These are phyloP conservation scores for Connochaetes taurinus DNA, from an alignment of 2,113 vertebrate genomes.

Conservation along the genomic window DNA sequence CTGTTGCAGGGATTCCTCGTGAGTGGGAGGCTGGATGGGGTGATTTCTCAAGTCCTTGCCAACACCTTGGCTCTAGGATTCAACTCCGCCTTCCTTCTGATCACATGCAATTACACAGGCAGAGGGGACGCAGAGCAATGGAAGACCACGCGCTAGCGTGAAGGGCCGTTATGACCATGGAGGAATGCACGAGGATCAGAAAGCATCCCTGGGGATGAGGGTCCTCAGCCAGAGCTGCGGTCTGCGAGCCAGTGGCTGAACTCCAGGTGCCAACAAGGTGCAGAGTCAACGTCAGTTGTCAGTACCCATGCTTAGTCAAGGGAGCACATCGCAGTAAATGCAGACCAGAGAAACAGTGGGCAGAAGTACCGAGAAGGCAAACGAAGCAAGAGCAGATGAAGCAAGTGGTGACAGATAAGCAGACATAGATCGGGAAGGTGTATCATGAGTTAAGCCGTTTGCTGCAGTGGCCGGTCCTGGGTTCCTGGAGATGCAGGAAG, in stretches of 20 bases:
- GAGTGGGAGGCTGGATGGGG: slow-evolving; percentile 11
- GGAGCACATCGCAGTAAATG: not conserved
- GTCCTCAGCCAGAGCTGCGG: not conserved
- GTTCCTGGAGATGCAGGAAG: not conserved
- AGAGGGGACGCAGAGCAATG: not conserved
- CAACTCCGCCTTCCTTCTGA: not conserved
- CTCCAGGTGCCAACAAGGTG: not conserved
- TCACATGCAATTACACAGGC: fast-evolving
- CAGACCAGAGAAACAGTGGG: not conserved
- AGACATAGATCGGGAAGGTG: not conserved
- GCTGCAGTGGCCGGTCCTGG: not conserved
- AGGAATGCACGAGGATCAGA: not conserved
- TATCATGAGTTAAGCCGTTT: not conserved
- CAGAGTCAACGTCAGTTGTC: not conserved
- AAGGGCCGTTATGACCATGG: not conserved
- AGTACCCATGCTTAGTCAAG: not conserved
- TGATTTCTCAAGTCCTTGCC: slow-evolving; percentile 2
- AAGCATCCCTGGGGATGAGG: not conserved
- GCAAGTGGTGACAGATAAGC: not conserved
- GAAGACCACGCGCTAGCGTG: not conserved
- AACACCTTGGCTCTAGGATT: not conserved
- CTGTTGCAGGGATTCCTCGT: slow-evolving; percentile 9
- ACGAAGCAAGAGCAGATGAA: not conserved
- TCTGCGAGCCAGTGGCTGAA: not conserved
- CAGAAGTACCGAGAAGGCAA: not conserved